Conservation (phyloP, 2,888 invertebrate species). For the Chalcosyrphus nemorum region DNA sequence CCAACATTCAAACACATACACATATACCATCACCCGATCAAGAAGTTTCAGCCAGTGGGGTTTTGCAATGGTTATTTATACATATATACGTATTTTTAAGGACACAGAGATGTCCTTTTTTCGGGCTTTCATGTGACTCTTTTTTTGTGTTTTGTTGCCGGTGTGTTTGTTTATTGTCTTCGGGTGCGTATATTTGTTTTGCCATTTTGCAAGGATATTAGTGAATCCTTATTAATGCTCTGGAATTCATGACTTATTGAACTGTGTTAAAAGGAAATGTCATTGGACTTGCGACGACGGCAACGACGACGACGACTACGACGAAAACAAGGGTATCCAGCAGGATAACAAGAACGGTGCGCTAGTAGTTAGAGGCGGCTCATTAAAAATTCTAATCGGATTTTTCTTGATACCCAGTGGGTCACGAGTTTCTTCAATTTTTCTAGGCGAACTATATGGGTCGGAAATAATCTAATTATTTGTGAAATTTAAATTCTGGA, state of each 20-base stretch:
- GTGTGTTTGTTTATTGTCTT: conserved; percentile 10
- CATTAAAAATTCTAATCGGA: conserved; percentile 73
- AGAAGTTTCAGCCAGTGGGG: conserved; percentile 9
- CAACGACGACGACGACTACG: conserved; percentile 6
- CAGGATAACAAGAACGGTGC: neutral
- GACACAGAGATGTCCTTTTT: conserved; percentile 15
- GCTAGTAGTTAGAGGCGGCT: conserved; percentile 28
- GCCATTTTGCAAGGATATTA: conserved; percentile 63
- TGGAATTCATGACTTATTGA: conserved; percentile 72
- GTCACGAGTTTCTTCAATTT: conserved; percentile 48
- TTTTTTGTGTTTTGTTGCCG: conserved; percentile 23
- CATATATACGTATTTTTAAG: neutral
- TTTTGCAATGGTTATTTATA: conserved; percentile 6
- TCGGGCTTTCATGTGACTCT: conserved; percentile 1
- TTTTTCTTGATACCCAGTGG: conserved; percentile 55
- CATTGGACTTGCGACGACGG: conserved; percentile 25
- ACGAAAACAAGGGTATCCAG: neutral
- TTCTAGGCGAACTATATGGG: conserved; percentile 44
- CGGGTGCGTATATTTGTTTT: conserved; percentile 49
- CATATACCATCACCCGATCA: conserved; percentile 31
- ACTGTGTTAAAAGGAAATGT: conserved; percentile 70
- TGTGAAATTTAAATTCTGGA: conserved; percentile 61
- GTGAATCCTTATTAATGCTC: conserved; percentile 71
- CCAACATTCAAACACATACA: conserved; percentile 10
- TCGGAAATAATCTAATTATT: conserved; percentile 69